Percentiles rank a stretch among this genome's conserved stretches.
Evolutionary conservation across 2,113 vertebrate species (phyloP).

Genomic region (Dicrurus megarhynchus): DNA sequence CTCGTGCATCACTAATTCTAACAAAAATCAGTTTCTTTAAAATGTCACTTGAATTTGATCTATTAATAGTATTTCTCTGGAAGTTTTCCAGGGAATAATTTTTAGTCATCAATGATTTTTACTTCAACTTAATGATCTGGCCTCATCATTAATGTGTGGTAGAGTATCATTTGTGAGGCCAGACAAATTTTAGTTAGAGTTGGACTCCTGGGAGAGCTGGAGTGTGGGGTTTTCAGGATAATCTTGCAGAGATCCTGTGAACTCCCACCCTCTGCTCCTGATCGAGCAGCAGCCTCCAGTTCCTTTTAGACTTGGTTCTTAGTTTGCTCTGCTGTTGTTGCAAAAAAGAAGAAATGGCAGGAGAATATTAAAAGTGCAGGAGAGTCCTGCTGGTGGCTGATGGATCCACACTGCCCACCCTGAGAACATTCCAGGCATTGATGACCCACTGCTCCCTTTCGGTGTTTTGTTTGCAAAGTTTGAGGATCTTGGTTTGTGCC

Average conservation of each 20-base stretch:
- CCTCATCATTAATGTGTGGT: accelerated
- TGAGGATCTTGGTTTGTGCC: background rate
- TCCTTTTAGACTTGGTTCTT: background rate
- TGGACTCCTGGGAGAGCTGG: background rate
- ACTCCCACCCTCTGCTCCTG: background rate
- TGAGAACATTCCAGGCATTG: background rate
- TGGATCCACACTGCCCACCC: background rate
- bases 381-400: background rate
- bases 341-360: background rate
- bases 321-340: background rate
- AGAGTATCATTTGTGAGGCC: background rate
- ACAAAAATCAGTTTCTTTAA: background rate
- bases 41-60: background rate
- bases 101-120: background rate
- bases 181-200: background rate
- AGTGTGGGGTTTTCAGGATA: background rate
- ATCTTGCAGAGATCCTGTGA: background rate
- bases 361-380: background rate
- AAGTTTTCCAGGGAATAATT: background rate
- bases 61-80: background rate
- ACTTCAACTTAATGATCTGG: background rate
- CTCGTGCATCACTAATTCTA: background rate
- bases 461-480: background rate
- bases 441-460: background rate
- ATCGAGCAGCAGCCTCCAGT: accelerated